Base-by-base conservation (phyloP, 2,797 vertebrate species). In the Acanthornis magna region DNA sequence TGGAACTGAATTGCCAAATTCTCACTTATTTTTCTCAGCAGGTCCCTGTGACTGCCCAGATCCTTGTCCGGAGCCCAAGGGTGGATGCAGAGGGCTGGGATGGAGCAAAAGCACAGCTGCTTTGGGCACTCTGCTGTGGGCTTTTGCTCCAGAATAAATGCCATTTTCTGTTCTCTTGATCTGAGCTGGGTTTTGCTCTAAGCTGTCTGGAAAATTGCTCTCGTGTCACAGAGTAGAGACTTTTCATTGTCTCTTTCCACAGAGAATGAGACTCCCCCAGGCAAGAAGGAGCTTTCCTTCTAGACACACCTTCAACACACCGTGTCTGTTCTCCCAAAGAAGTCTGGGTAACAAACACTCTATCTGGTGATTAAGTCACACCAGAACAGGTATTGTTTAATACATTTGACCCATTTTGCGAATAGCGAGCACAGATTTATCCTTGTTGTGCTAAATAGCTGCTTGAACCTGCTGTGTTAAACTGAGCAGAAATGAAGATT, bases 351-450 rank as follows among this genome's bases (percentile, higher is more conserved):
- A 36, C 16, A 83, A 79, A 88, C 40, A 87, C 73, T 75, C 45
- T 57, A 82, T 82, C 81, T 94, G 67, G 85, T 88, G 89, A 94
- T 96, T 96, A 92, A 96, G 70, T 85, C 91, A 94, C 72, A 73
- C 3, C 8, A 75, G 26, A 90, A 74, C 71, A 78, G 74, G 71
- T 11, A 0, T 2, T 27, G 55, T 89, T 92, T 78, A 51, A 90
- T 72, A 53, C 23, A 4, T 58, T 91, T 97, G 95, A 81, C 87
- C 91, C 93, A 79, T 89, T 97, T 96, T 79, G 53, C 87, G 51
- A 91, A 50, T 42, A 77, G 43, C 1, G 0, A 91, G 53, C 29
- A 27, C 30, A 62, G 65, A 61, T 76, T 89, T 82, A 42, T 93
- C 82, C 66, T 89, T 89, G 86, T 75, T 71, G 32, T 51, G 23